A percentile compares a stretch with the other conserved stretches of the same genome.
Conservation (phyloP, 2,797 vertebrate species). For the Falco concolor region DNA sequence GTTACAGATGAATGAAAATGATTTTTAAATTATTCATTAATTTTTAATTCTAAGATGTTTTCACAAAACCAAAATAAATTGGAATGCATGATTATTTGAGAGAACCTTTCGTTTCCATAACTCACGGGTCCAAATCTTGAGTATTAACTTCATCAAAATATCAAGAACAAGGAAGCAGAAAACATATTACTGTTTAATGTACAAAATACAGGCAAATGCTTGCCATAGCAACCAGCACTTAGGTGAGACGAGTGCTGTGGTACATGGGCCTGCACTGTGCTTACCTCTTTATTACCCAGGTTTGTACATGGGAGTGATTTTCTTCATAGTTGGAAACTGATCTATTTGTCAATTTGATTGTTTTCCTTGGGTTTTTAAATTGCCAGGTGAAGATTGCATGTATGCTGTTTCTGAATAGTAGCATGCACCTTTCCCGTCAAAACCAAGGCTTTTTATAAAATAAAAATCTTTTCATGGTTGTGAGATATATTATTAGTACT, state of each 20-base stretch:
- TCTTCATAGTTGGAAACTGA: neutral
- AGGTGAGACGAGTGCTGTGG: neutral
- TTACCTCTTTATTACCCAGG: slow-evolving; percentile 6
- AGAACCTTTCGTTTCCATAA: neutral
- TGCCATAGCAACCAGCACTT: slow-evolving; percentile 37
- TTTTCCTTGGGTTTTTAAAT: neutral
- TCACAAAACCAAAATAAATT: neutral
- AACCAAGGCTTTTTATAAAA: neutral
- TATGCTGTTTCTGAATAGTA: neutral
- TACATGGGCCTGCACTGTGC: neutral
- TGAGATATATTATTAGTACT: slow-evolving; percentile 1
- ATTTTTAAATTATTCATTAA: neutral
- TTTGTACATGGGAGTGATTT: neutral
- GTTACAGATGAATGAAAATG: neutral
- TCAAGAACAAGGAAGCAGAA: neutral
- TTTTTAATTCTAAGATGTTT: neutral
- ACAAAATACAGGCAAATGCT: neutral
- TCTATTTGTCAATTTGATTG: neutral
- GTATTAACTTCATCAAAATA: neutral
- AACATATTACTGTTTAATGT: neutral
- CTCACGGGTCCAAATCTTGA: neutral
- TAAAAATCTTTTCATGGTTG: neutral
- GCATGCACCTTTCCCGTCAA: neutral
- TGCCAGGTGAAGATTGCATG: neutral
- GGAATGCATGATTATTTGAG: neutral